A percentile compares a stretch with the other conserved stretches of the same genome.
Conservation (phyloP, 2,113 vertebrate genomes). For the Hyaena hyaena region DNA sequence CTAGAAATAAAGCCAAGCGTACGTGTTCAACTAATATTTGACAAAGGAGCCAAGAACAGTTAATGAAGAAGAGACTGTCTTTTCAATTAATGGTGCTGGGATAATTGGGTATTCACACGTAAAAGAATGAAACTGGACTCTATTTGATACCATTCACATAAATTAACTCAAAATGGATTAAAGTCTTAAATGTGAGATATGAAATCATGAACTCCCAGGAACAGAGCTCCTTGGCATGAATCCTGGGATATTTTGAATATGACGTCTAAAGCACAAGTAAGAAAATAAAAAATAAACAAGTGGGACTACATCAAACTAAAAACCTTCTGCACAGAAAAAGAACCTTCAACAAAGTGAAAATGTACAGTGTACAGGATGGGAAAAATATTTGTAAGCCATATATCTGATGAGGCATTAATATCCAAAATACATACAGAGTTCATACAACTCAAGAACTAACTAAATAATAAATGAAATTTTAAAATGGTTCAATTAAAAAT, state of each 20-base stretch:
- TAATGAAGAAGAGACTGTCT: neutral
- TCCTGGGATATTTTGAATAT: neutral
- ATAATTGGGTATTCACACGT: neutral
- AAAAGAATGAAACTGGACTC: neutral
- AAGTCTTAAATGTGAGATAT: neutral
- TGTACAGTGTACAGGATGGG: neutral
- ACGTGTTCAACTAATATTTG: neutral
- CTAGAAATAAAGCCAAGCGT: neutral
- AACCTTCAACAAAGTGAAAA: neutral
- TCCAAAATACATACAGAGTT: neutral
- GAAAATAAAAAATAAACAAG: neutral
- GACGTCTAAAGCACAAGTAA: neutral
- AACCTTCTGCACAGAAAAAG: neutral
- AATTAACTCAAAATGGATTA: neutral
- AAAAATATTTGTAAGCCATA: neutral
- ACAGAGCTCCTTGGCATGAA: neutral
- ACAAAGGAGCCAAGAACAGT: neutral
- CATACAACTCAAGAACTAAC: neutral
- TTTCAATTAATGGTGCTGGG: neutral
- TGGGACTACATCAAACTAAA: neutral
- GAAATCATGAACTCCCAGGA: neutral
- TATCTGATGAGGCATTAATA: neutral
- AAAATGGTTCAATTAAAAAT: neutral
- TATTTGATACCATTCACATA: neutral
- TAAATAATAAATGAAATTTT: neutral